Evolutionary conservation across 2,888 invertebrate species (phyloP), one percentile per base, ranked within the genome.

Genomic region (Drosophila kambysellisi): DNA sequence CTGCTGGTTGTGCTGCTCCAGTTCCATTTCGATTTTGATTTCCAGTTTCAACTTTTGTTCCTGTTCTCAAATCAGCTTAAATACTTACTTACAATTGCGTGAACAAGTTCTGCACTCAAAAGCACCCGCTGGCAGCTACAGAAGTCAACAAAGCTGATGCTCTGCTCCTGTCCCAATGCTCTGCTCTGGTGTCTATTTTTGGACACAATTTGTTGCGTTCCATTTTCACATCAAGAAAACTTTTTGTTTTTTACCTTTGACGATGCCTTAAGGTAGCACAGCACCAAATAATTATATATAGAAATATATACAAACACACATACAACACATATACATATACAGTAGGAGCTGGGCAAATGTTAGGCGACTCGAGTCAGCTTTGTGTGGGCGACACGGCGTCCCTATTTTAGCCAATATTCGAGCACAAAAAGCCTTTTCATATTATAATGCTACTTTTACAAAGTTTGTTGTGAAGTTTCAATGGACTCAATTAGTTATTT

Each of bases 121-220:
- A 61, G 46, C 71, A 52, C 37, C 46, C 58, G 37, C 33, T 63
- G 62, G 25, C 61, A 61, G 64, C 39, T 65, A 70, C 43, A 59
- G 48, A 74, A 87, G 84, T 83, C 88, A 84, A 73, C 72, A 79
- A 67, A 67, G 68, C 50, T 25, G 50, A 51, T 41, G 41, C 50
- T 32, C 48, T n/a, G 39, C 64, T 41, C 56, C 46, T 30, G 54
- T 71, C 66, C 75, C 71, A 72, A 54, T 72, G 60, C 59, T 79
- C 59, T 72, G 60, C 59, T 79, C 59, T 79, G 62, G 66, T 74
- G 59, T 86, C 85, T 86, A 86, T 86, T 86, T 88, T 82, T 70
- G 82, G 78, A 82, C 61, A 80, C 83, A 74, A 86, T 88, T 88
- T 83, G 75, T 83, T 76, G 83, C 82, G 85, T 86, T 82, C 88